Base-by-base conservation (phyloP, 2,797 vertebrate species). In the Xenops minutus region DNA sequence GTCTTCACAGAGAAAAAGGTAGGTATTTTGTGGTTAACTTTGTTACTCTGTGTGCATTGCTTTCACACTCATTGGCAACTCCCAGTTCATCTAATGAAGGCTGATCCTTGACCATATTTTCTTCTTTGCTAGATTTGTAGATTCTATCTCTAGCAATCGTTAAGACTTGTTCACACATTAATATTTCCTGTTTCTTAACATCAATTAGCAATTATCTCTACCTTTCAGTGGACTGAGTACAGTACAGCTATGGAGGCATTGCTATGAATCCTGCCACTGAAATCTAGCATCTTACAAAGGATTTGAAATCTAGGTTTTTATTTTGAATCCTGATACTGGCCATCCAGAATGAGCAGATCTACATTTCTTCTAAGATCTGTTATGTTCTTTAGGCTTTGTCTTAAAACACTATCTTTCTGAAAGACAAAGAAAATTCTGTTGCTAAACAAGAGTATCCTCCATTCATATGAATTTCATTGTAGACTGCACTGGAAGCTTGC, bases 31-130 rank as follows among this genome's bases (percentile, higher is more conserved):
- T 21, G n/a, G 16, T 19, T 54, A 20, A 23, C 9, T 69, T 64
- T 27, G 5, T 22, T 32, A 39, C 11, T 19, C 7, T 34, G 0
- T 0, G 0, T 21, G 12, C 37, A 4, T 74, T 72, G 6, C 43
- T 85, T 41, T 77, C 37, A 34, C 17, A 41, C 7, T 59, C 3
- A 4, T 4, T 30, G 14, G 17, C 15, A 55, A 21, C 24, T 68
- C 18, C 10, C 4, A 30, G 10, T 29, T 84, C 23, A 64, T 67
- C 26, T 26, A 20, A 13, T 10, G 37, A 69, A 81, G 19, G 5
- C 4, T 58, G 18, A 39, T 68, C 18, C 34, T 80, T 83, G 56
- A 37, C 22, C 7, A 2, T 46, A 37, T 77, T 73, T 77, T 77
- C 10, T 49, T 34, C 3, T 63, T 76, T 46, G 7, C 15, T 72